Base-by-base conservation (phyloP, 2,113 vertebrate species). In the Thunnus thynnus region DNA sequence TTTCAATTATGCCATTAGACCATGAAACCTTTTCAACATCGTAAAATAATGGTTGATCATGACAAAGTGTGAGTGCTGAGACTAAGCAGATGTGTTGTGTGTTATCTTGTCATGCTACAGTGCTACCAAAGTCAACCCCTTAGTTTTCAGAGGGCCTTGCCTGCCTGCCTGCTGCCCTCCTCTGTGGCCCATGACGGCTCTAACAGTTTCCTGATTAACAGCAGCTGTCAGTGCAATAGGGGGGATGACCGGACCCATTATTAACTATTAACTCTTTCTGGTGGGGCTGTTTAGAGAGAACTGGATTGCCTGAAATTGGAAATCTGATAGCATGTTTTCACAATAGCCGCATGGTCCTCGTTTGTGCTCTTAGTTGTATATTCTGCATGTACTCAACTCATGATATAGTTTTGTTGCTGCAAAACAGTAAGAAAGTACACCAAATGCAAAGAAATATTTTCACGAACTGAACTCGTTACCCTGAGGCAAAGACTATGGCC, bases 91-190 rank as follows among this genome's bases (percentile, higher is more conserved):
- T 87, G 89, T 76, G 36, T 48, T 61, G 20, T 71, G 50, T 70
- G 82, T 92, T 92, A 92, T 93, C 91, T 89, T 86, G 81, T 88
- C 81, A 69, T 76, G 80, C 77, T 83, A 74, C 69, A 80, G 63
- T 54, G 88, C 69, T 93, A 89, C 91, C 46, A 86, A 87, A 81
- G 61, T 72, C 60, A 87, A 67, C 44, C 72, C 14, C 61, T 78
- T 36, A 5, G 41, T 72, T 78, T 82, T 75, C 57, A 70, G 76
- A 82, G 58, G 75, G 51, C 60, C 18, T 48, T 20, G 54, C 50
- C 18, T 80, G 76, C 71, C 67, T 65, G 76, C 88, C 60, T 66
- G 72, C 81, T 82, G 82, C 78, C 80, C 81, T 82, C 50, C 65
- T 85, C 64, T 85, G 60, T 83, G 70, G 75, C 55, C 80, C 51